Evolutionary conservation across 2,797 vertebrate species (phyloP), one percentile per base, ranked within the genome.

Genomic region (Stomatorhinus walkeri): DNA sequence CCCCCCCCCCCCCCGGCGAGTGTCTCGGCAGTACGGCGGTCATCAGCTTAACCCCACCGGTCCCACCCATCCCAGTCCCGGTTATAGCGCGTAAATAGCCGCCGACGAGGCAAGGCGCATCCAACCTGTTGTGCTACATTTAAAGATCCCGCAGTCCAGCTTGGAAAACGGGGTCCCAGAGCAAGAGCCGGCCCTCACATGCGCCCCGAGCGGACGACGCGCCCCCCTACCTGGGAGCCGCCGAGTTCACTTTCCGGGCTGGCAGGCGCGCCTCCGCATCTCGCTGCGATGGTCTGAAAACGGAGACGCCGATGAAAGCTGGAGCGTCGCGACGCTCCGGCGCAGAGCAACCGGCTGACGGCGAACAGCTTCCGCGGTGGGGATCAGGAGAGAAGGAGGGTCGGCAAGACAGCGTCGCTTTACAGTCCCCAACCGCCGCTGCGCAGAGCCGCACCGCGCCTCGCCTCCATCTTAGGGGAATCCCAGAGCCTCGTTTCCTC

Each of bases 391-490:
- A 28, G 8, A 48, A 28, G 46, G 46, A 48, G 48, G 46, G 46
- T 46, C 10, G n/a, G 19, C 40, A 22, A 43, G 40, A 61, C 81
- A 49, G 40, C 19, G 8, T 22, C 48, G n/a, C 83, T 52, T 52
- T 48, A 51, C 48, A 28, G 83, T 28, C 46, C 83, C 83, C 83
- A 22, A 52, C 9, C 46, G 46, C 43, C 48, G 48, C 83, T 85
- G 22, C 83, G 83, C 83, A 85, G 83, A 28, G 24, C 48, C 46
- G 48, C 22, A 48, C 83, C 46, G 48, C 48, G 48, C 72, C 72
- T 79, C 36, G 72, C 24, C 83, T 85, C 83, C 83, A 85, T 85
- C 46, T 85, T 85, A 85, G 83, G 83, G 83, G 83, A 85, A 85
- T 85, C 83, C 83, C 83, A 52, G 46, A 46, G 83, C 83, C 72